Conservation (phyloP, 2,888 invertebrate species). For the Aproaerema taeniolella region DNA sequence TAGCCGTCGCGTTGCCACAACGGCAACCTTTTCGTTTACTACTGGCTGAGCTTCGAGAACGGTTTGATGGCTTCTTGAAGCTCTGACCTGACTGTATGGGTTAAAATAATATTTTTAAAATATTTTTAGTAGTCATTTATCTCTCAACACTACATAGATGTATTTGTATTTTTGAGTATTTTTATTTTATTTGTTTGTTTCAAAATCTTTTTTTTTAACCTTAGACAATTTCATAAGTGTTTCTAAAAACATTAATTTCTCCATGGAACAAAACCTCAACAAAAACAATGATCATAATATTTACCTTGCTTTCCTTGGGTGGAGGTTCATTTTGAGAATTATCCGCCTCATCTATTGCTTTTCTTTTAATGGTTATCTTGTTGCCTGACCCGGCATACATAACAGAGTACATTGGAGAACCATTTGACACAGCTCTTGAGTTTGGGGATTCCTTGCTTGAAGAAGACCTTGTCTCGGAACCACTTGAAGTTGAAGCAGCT, state of each 20-base stretch:
- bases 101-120: too few species aligned
- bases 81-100: slow-evolving; percentile 61
- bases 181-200: too few species aligned
- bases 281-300: not conserved
- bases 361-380: slow-evolving; percentile 90
- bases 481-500: slow-evolving; percentile 49
- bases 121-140: too few species aligned
- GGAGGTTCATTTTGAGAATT: slow-evolving; percentile 51
- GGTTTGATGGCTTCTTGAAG: slow-evolving; percentile 69
- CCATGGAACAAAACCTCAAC: too few species aligned
- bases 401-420: slow-evolving; percentile 81
- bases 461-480: slow-evolving; percentile 42
- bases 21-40: slow-evolving; percentile 87
- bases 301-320: slow-evolving; percentile 62
- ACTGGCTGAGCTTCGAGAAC: slow-evolving; percentile 58
- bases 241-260: too few species aligned
- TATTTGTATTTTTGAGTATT: too few species aligned
- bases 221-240: too few species aligned
- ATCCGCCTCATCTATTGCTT: slow-evolving; percentile 79
- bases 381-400: slow-evolving; percentile 88
- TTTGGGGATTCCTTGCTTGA: slow-evolving; percentile 56
- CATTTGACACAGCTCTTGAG: slow-evolving; percentile 58
- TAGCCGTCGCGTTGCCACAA: slow-evolving; percentile 93
- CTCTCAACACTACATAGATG: too few species aligned
- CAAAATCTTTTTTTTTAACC: too few species aligned